Evolutionary conservation across 1,140 invertebrate genomes (phyloP).

Genomic region (Nymphalis io): DNA sequence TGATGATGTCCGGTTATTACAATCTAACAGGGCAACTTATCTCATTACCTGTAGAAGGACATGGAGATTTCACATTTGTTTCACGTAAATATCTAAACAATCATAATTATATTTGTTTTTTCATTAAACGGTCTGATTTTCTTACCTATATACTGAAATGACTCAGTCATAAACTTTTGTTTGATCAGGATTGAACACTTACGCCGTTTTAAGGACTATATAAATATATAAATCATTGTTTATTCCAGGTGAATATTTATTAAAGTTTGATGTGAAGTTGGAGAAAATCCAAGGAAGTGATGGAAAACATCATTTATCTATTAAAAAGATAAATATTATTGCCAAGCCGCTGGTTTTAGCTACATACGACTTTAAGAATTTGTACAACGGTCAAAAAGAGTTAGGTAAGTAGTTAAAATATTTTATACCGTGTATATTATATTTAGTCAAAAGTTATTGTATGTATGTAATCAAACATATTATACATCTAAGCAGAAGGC

Average conservation of each 20-base stretch:
- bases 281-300: not conserved
- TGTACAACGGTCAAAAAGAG: constrained; percentile 76
- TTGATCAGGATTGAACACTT: too few species aligned
- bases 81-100: not conserved
- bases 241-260: not conserved
- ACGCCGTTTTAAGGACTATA: too few species aligned
- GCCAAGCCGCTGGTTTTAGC: too few species aligned
- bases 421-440: too few species aligned
- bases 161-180: too few species aligned
- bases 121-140: too few species aligned
- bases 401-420: constrained; percentile 68
- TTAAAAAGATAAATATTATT: not conserved
- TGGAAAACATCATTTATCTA: not conserved
- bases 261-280: not conserved
- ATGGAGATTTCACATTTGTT: constrained; percentile 2
- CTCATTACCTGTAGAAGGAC: not conserved
- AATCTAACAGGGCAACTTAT: not conserved
- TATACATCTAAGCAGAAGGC: too few species aligned
- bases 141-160: too few species aligned
- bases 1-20: not conserved
- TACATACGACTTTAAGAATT: constrained; percentile 60
- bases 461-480: too few species aligned
- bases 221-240: too few species aligned
- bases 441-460: too few species aligned
- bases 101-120: too few species aligned